phyloP scores from a whole-genome alignment of 1,140 invertebrate genomes.

The Tribolium madens region DNA sequence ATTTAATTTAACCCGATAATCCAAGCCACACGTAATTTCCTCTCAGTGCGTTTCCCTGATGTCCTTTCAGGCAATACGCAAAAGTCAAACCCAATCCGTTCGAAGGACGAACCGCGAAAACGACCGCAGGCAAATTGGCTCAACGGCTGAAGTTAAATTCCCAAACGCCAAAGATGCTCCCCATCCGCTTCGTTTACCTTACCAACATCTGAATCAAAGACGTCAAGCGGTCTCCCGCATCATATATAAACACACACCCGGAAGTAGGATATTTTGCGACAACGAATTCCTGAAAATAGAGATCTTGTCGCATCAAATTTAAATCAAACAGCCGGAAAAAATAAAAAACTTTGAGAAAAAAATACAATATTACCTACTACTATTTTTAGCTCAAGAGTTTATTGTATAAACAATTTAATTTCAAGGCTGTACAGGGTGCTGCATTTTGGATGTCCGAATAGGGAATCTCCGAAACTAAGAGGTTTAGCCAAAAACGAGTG shows the following conservation, averaged over 20 bases:
- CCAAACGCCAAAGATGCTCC: constrained; percentile 32
- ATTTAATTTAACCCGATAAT: constrained; percentile 54
- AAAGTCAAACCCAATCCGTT: constrained; percentile 52
- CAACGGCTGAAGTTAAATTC: constrained; percentile 29
- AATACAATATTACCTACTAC: no score
- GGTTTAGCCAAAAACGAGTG: no score
- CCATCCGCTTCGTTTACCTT: constrained; percentile 32
- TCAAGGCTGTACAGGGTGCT: no score
- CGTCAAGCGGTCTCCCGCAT: neutral
- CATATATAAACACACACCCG: neutral
- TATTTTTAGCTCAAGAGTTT: no score
- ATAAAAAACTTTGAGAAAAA: no score
- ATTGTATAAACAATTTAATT: no score
- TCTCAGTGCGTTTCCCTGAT: constrained; percentile 42
- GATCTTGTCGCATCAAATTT: no score
- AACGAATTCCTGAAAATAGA: no score
- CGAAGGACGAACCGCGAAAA: constrained; percentile 50
- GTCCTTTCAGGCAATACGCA: constrained; percentile 48
- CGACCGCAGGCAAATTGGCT: constrained; percentile 49
- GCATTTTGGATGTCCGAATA: no score
- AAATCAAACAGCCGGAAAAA: no score
- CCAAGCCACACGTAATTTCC: constrained; percentile 52
- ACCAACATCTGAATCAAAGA: constrained; percentile 26
- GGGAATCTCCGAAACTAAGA: no score
- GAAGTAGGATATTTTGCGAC: no score